phyloP scores from a whole-genome alignment of 2,797 vertebrate species.

The Florisuga fusca region DNA sequence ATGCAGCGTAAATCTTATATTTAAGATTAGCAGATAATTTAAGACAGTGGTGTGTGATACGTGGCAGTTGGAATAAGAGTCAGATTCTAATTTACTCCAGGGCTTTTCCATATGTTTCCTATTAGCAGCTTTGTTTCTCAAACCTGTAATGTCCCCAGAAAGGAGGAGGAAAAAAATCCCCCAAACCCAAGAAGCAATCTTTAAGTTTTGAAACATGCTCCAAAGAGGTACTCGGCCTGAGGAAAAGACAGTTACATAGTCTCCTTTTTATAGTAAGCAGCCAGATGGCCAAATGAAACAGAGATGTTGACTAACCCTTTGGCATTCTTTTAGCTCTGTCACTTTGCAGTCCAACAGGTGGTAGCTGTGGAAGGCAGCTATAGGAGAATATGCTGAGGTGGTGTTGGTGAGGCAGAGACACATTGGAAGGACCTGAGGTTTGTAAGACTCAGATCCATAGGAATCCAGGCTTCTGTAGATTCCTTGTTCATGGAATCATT shows the following conservation, averaged over 20 bases:
- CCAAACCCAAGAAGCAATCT: conserved; percentile 44
- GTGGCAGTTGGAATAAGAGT: conserved; percentile 87
- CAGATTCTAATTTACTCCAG: conserved; percentile 84
- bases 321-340: not conserved
- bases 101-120: conserved; percentile 96
- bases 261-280: not conserved
- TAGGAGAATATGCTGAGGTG: not conserved
- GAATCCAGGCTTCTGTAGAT: not conserved
- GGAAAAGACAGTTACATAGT: not conserved
- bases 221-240: not conserved
- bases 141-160: conserved; percentile 62
- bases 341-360: not conserved
- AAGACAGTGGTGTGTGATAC: conserved; percentile 85
- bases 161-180: conserved; percentile 26
- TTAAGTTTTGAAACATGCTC: not conserved
- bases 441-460: not conserved
- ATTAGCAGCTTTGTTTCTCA: conserved; percentile 82
- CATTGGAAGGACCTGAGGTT: not conserved
- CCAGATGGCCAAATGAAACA: not conserved
- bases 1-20: conserved; percentile 30
- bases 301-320: not conserved
- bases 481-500: not conserved
- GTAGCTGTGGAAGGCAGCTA: not conserved
- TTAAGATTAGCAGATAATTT: conserved; percentile 65
- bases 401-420: not conserved